These are phyloP conservation scores for Akabosia matsudoensis DNA, from an alignment of 1,140 invertebrate species.

Conservation along the genomic window DNA sequence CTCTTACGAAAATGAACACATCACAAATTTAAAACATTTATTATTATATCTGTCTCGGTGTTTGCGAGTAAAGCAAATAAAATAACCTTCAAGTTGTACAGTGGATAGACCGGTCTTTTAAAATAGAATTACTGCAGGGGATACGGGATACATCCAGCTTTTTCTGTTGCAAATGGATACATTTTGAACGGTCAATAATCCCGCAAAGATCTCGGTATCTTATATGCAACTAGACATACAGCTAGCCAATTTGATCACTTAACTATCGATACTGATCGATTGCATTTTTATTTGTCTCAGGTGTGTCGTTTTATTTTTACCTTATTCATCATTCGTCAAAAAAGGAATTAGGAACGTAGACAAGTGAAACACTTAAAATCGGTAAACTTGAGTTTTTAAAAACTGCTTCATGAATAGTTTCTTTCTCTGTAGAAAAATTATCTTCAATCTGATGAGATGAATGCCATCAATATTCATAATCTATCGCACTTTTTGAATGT, in stretches of 20 bases:
- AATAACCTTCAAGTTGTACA: background rate
- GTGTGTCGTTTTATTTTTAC: background rate
- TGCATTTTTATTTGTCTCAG: background rate
- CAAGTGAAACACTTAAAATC: background rate
- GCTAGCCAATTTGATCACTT: background rate
- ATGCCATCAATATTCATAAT: background rate
- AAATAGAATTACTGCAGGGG: too few species aligned
- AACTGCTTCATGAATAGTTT: background rate
- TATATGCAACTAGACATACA: too few species aligned
- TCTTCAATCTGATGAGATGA: background rate
- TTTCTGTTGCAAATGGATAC: too few species aligned
- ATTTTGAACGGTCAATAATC: too few species aligned
- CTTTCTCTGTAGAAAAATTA: background rate
- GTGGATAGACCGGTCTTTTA: background rate
- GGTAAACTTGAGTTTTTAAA: background rate
- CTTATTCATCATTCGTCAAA: background rate
- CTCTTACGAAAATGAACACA: too few species aligned
- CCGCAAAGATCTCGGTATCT: too few species aligned
- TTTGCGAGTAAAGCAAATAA: background rate
- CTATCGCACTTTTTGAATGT: background rate
- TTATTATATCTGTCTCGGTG: too few species aligned
- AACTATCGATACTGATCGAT: background rate
- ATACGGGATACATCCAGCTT: too few species aligned
- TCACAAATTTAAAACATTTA: too few species aligned
- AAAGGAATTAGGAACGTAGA: background rate